A percentile compares a stretch with the other conserved stretches of the same genome.
These are phyloP conservation scores for Amblyjoppa fuscipennis DNA, from an alignment of 2,888 invertebrate species.

Conservation along the genomic window DNA sequence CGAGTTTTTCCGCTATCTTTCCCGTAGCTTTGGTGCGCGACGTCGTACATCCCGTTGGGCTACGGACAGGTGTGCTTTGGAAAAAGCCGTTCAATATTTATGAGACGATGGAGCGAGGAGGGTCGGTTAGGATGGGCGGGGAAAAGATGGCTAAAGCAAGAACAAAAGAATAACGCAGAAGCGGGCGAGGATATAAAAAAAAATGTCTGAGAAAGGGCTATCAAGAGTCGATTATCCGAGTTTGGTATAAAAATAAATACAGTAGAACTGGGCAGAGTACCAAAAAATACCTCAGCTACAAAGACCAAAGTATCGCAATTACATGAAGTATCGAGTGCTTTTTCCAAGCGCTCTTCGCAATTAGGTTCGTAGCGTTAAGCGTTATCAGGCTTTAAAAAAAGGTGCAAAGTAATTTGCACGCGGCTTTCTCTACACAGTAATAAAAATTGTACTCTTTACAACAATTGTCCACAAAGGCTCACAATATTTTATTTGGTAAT, in stretches of 20 bases:
- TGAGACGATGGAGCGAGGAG: conserved; percentile 15
- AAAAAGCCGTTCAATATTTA: conserved; percentile 45
- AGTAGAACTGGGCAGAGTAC: too few species aligned
- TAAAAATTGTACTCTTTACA: too few species aligned
- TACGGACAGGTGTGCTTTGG: conserved; percentile 14
- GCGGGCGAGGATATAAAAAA: neutral
- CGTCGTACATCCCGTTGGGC: neutral
- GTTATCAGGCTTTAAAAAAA: too few species aligned
- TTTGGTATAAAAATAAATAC: neutral
- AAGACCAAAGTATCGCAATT: too few species aligned
- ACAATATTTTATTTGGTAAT: too few species aligned
- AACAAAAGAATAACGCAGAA: neutral
- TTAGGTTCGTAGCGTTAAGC: too few species aligned
- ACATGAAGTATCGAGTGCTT: too few species aligned
- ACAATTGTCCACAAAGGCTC: too few species aligned
- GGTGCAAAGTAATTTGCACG: too few species aligned
- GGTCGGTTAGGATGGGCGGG: neutral
- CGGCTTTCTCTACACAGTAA: too few species aligned
- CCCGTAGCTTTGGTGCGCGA: neutral
- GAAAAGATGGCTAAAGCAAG: conserved; percentile 8
- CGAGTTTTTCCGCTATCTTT: conserved; percentile 16
- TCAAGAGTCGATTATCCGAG: conserved; percentile 8
- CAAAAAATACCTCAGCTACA: too few species aligned
- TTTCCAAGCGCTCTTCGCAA: too few species aligned
- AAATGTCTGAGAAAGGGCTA: neutral